phyloP scores from a whole-genome alignment of 2,113 vertebrate species.

The Phyllopteryx taeniolatus region DNA sequence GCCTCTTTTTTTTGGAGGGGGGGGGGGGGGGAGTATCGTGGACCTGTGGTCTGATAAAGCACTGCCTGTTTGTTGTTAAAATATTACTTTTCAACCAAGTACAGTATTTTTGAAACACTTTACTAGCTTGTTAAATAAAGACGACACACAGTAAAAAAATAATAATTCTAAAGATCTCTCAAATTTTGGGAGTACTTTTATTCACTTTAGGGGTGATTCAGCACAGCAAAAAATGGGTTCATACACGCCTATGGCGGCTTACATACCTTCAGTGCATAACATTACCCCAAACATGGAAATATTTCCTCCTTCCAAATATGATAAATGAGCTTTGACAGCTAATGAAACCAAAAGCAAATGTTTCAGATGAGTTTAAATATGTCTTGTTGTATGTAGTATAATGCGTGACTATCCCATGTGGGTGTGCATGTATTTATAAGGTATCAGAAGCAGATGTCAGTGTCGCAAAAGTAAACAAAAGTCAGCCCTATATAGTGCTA shows the following conservation, averaged over 20 bases:
- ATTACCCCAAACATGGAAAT: neutral
- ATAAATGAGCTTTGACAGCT: conserved; percentile 1
- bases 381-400: neutral
- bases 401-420: too few species aligned
- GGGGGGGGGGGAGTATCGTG: too few species aligned
- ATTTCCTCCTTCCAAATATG: conserved; percentile 8
- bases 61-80: too few species aligned
- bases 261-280: neutral
- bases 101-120: too few species aligned
- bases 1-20: too few species aligned
- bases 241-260: neutral
- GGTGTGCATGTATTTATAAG: neutral
- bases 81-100: too few species aligned
- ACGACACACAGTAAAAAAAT: too few species aligned
- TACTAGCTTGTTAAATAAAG: too few species aligned
- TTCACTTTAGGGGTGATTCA: neutral
- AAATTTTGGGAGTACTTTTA: neutral
- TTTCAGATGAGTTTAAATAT: neutral
- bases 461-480: neutral
- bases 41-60: too few species aligned
- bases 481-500: neutral
- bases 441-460: neutral
- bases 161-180: too few species aligned
- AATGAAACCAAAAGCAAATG: neutral
- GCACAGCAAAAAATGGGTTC: neutral